Evolutionary conservation across 2,888 invertebrate species (phyloP).

Genomic region (Caenorhabditis virilis): DNA sequence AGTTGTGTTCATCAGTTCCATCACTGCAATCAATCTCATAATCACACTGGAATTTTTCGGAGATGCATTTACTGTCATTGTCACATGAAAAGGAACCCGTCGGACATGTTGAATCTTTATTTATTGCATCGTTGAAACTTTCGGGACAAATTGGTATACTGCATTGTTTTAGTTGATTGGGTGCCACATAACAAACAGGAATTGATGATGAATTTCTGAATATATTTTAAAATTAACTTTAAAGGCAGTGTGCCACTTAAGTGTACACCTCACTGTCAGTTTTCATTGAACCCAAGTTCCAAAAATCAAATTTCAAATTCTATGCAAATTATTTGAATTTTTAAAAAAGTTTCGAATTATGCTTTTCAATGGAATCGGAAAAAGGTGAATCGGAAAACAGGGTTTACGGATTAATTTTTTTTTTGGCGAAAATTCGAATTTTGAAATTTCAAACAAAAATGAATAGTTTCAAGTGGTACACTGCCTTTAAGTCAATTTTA

Average conservation of each 20-base stretch:
- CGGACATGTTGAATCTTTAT: conserved; percentile 11
- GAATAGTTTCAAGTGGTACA: background rate
- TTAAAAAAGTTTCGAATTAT: too few species aligned
- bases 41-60: conserved; percentile 56
- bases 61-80: conserved; percentile 48
- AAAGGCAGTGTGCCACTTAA: too few species aligned
- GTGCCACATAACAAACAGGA: conserved; percentile 23
- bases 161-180: conserved; percentile 13
- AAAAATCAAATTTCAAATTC: too few species aligned
- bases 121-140: conserved; percentile 22
- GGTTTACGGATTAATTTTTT: too few species aligned
- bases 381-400: too few species aligned
- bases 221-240: too few species aligned
- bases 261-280: too few species aligned
- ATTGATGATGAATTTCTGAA: too few species aligned
- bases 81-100: conserved; percentile 36
- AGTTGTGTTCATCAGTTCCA: conserved; percentile 55
- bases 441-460: background rate
- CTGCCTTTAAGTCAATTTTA: background rate
- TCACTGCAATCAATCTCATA: conserved; percentile 59
- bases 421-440: background rate
- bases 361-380: too few species aligned
- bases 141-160: conserved; percentile 32
- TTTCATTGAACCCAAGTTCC: too few species aligned
- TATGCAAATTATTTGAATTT: too few species aligned